phyloP scores from a whole-genome alignment of 1,140 invertebrate genomes.

The Battus philenor region DNA sequence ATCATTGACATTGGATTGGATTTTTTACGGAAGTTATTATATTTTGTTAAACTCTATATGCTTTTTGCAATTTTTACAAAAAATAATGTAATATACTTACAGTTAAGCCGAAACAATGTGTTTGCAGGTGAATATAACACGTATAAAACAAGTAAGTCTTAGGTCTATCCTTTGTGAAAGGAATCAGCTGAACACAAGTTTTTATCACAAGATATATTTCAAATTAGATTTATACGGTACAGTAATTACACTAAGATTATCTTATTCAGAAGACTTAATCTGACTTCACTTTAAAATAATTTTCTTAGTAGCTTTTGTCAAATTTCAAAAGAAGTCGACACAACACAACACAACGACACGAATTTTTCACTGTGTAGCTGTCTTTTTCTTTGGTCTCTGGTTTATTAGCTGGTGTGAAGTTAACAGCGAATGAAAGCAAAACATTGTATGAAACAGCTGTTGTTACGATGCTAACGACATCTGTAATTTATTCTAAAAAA shows the following conservation, averaged over 20 bases:
- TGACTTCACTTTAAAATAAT: constrained; percentile 22
- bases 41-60: too few species aligned
- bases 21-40: too few species aligned
- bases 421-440: constrained; percentile 41
- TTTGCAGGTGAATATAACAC: constrained; percentile 26
- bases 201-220: constrained; percentile 16
- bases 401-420: constrained; percentile 36
- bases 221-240: constrained; percentile 5
- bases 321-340: constrained; percentile 33
- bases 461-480: constrained; percentile 27
- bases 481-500: constrained; percentile 21
- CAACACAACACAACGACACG: constrained; percentile 44
- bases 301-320: constrained; percentile 38
- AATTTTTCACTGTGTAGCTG: constrained; percentile 28
- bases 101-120: constrained; percentile 17
- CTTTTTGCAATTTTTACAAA: not conserved
- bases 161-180: constrained; percentile 51
- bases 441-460: constrained; percentile 44
- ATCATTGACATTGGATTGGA: too few species aligned
- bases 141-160: constrained; percentile 31
- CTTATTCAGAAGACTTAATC: constrained; percentile 1
- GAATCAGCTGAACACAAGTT: constrained; percentile 33
- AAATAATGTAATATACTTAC: constrained; percentile 29
- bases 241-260: constrained; percentile 4
- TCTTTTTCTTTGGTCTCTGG: constrained; percentile 32